Evolutionary conservation across 2,797 vertebrate genomes (phyloP), one percentile per base, ranked within the genome.

Genomic region (Champsocephalus esox): DNA sequence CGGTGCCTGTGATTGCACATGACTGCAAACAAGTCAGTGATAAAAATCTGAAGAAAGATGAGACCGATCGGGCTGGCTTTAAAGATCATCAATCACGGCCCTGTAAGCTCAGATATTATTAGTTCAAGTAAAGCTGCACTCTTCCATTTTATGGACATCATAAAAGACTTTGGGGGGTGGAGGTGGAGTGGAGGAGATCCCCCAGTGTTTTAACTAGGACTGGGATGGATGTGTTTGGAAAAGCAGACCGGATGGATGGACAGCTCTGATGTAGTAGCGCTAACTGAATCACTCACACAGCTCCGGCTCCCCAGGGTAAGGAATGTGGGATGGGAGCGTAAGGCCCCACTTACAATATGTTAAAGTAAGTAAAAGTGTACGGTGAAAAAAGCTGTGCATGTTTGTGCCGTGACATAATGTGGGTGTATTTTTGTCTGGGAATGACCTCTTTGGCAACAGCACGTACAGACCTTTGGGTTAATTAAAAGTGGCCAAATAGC

Each of bases 21-120:
- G 96, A 97, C 95, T 96, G 96, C 96, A 96, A 97, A 96, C 96
- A 96, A 96, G 95, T 96, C 95, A 96, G 95, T 96, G 96, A 96
- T 97, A 98, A 96, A 95, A 97, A 96, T 97, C 95, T 96, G 92
- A 96, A 97, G 96, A 97, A 97, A 97, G 96, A 96, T 97, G 95
- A 96, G 97, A 96, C 93, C 94, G 96, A 96, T 97, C 95, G 94
- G 86, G 91, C 92, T 80, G 91, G 95, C 96, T 97, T 96, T 94
- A 96, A 97, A 97, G 96, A 96, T 93, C 95, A 96, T 97, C 96
- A 96, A 96, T 99, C 96, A 97, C 93, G 72, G 87, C 92, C 92
- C 86, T 80, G 92, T 94, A 93, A 96, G 94, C 94, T 93, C 91
- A 94, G 91, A 93, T 96, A 96, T 96, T 97, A 96, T 96, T 98